Evolutionary conservation across 2,113 vertebrate species (phyloP).

Genomic region (Rhinogobius similis): DNA sequence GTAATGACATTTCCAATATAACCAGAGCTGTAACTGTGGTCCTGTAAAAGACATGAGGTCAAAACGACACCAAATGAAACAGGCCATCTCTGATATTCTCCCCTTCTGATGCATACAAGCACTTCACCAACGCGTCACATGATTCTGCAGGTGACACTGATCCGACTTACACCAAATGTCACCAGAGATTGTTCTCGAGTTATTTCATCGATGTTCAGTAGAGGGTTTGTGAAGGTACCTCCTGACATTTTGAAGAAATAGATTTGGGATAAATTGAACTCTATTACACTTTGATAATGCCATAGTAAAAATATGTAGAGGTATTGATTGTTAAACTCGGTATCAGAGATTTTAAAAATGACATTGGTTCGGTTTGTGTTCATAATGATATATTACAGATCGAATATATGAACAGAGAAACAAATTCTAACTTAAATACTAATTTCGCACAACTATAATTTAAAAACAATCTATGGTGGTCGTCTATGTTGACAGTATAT

Average conservation of each 20-base stretch:
- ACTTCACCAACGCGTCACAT: constrained; percentile 35
- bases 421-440: no score
- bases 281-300: neutral
- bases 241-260: constrained; percentile 51
- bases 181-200: constrained; percentile 42
- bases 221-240: constrained; percentile 34
- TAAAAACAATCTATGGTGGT: neutral
- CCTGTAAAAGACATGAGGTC: constrained; percentile 33
- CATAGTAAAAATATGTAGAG: neutral
- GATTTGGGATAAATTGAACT: neutral
- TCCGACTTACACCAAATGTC: constrained; percentile 11
- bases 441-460: no score
- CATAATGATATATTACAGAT: neutral
- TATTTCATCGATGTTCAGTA: constrained; percentile 21
- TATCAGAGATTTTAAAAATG: no score
- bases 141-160: constrained; percentile 24
- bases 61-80: constrained; percentile 40
- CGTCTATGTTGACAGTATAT: no score
- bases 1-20: constrained; percentile 57
- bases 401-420: no score
- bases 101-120: constrained; percentile 31
- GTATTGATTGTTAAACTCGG: neutral
- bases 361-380: neutral
- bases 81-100: constrained; percentile 35
- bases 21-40: constrained; percentile 23